These are phyloP conservation scores for Erebia palarica DNA, from an alignment of 2,888 invertebrate genomes.

Conservation along the genomic window DNA sequence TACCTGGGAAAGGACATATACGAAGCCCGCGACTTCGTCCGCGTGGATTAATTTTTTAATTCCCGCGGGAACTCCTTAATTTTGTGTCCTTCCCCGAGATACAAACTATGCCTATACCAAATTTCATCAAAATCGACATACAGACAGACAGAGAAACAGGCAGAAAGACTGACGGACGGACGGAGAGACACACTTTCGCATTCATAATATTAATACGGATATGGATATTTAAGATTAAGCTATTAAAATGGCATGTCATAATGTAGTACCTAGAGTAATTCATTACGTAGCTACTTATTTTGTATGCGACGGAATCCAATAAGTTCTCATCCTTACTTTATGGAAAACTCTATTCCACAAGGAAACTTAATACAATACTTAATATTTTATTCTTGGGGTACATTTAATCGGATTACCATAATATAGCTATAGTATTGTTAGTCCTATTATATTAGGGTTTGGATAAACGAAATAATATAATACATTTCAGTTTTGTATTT, in stretches of 20 bases:
- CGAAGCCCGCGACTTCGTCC: no score
- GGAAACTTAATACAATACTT: constrained; percentile 17
- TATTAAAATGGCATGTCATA: not conserved
- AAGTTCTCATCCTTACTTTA: constrained; percentile 6
- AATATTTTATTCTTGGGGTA: constrained; percentile 24
- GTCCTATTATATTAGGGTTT: constrained; percentile 16
- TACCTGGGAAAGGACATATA: no score
- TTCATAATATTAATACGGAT: no score
- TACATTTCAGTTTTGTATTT: constrained; percentile 38
- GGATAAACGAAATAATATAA: constrained; percentile 28
- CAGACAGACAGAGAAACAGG: no score
- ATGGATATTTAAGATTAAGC: no score
- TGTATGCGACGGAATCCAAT: not conserved
- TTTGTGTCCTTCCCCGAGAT: no score
- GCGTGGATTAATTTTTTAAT: no score
- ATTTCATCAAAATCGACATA: no score
- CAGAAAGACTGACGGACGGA: no score
- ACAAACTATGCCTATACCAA: no score
- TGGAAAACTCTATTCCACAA: constrained; percentile 17
- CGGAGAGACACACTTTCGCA: no score
- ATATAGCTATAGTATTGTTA: constrained; percentile 21
- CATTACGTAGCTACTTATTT: not conserved
- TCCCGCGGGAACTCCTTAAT: no score
- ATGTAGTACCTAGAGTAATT: not conserved
- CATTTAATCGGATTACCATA: constrained; percentile 29